Conservation (phyloP, 2,888 invertebrate species). For the Trichopria drosophilae region DNA sequence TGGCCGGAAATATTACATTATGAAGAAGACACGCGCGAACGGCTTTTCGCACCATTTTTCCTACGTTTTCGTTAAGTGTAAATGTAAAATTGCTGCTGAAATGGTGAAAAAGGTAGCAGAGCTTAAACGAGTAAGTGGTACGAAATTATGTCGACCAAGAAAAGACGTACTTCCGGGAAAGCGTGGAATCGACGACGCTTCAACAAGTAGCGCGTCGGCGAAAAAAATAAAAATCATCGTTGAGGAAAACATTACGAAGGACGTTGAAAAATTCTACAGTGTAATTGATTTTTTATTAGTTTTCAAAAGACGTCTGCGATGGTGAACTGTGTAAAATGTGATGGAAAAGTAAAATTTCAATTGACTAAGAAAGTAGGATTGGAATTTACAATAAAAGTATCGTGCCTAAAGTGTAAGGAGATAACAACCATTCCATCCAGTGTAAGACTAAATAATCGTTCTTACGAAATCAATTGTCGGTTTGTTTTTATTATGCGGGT, state of each 20-base stretch:
- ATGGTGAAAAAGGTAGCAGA: constrained; percentile 34
- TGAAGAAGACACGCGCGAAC: constrained; percentile 30
- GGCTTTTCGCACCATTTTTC: constrained; percentile 33
- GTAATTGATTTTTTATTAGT: constrained; percentile 36
- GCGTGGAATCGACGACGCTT: constrained; percentile 31
- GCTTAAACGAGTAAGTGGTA: constrained; percentile 33
- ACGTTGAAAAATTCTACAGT: constrained; percentile 35
- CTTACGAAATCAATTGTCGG: too few relatives aligned
- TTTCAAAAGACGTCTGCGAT: constrained; percentile 33
- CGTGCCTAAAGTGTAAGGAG: too few relatives aligned
- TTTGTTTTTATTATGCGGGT: constrained; percentile 40
- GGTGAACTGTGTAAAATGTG: too few relatives aligned
- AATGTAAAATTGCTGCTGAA: constrained; percentile 34
- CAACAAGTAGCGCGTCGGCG: constrained; percentile 34
- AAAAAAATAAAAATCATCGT: constrained; percentile 35
- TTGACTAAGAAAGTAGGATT: too few relatives aligned
- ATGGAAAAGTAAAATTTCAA: too few relatives aligned
- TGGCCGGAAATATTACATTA: constrained; percentile 33
- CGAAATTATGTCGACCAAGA: constrained; percentile 34
- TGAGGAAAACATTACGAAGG: constrained; percentile 32
- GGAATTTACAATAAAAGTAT: too few relatives aligned
- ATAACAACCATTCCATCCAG: too few relatives aligned
- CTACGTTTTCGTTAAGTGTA: constrained; percentile 34
- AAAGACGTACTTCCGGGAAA: constrained; percentile 32
- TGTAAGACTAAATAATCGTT: too few relatives aligned